A percentile compares a stretch with the other conserved stretches of the same genome.
These are phyloP conservation scores for Hephaestus fuliginosus DNA, from an alignment of 2,797 vertebrate species.

Conservation along the genomic window DNA sequence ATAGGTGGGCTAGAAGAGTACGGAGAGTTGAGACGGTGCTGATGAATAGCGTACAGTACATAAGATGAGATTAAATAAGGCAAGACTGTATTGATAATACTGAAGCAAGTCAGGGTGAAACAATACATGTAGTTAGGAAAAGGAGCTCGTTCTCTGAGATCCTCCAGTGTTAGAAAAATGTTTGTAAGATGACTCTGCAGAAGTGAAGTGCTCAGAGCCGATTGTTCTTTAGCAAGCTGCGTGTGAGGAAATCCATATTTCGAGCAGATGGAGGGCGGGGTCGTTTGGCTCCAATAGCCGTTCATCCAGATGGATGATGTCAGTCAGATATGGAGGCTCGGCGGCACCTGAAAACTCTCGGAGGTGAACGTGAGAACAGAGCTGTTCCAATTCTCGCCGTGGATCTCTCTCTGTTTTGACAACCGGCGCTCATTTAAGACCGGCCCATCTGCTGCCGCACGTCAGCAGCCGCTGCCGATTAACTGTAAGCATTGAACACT, in stretches of 20 bases:
- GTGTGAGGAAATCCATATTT: constrained; percentile 66
- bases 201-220: constrained; percentile 20
- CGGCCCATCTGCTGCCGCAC: constrained; percentile 62
- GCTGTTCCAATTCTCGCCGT: constrained; percentile 44
- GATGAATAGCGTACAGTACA: constrained; percentile 37
- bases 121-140: constrained; percentile 11
- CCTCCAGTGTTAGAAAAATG: background rate
- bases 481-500: constrained; percentile 53
- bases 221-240: constrained; percentile 53
- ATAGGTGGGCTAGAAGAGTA: constrained; percentile 23
- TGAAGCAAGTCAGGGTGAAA: background rate
- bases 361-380: constrained; percentile 59
- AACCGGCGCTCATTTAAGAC: constrained; percentile 61
- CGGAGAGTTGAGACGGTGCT: constrained; percentile 17
- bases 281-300: constrained; percentile 70
- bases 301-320: constrained; percentile 77
- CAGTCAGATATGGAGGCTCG: constrained; percentile 64
- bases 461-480: constrained; percentile 28
- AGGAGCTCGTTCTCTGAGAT: constrained; percentile 4
- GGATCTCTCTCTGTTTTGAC: constrained; percentile 63
- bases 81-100: constrained; percentile 1
- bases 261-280: constrained; percentile 77
- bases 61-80: constrained; percentile 33
- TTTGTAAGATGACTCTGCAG: constrained; percentile 3
- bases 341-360: constrained; percentile 63